These are phyloP conservation scores for Corydoras sp. DNA, from an alignment of 2,113 vertebrate genomes.

Conservation along the genomic window DNA sequence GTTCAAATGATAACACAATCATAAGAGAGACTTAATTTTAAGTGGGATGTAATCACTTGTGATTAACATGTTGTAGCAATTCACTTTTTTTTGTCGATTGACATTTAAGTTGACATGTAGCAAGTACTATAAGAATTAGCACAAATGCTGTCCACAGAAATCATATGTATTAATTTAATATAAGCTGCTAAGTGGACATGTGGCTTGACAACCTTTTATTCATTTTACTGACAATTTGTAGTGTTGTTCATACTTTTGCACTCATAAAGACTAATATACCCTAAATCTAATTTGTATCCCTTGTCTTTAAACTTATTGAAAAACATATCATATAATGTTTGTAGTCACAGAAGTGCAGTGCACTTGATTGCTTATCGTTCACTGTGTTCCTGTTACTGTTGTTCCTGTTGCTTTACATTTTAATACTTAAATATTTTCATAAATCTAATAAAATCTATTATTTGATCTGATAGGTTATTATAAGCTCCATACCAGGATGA, in stretches of 20 bases:
- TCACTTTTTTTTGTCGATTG: not conserved
- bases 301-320: not conserved
- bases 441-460: too few species aligned
- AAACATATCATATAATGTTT: too few species aligned
- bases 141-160: not conserved
- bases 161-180: not conserved
- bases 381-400: too few species aligned
- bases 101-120: not conserved
- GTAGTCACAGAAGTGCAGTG: too few species aligned
- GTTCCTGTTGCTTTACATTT: too few species aligned
- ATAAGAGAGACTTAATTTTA: not conserved
- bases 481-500: too few species aligned
- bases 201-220: not conserved
- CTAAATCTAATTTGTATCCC: not conserved
- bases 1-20: conserved; percentile 12
- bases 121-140: too few species aligned
- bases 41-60: not conserved
- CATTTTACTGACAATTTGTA: not conserved
- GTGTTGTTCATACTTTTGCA: not conserved
- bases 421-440: too few species aligned
- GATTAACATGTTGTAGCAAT: conserved; percentile 20
- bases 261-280: not conserved
- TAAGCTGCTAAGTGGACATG: not conserved
- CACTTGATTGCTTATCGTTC: too few species aligned
- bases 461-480: too few species aligned